Evolutionary conservation across 2,113 vertebrate genomes (phyloP).

Genomic region (Brienomyrus longianalis): DNA sequence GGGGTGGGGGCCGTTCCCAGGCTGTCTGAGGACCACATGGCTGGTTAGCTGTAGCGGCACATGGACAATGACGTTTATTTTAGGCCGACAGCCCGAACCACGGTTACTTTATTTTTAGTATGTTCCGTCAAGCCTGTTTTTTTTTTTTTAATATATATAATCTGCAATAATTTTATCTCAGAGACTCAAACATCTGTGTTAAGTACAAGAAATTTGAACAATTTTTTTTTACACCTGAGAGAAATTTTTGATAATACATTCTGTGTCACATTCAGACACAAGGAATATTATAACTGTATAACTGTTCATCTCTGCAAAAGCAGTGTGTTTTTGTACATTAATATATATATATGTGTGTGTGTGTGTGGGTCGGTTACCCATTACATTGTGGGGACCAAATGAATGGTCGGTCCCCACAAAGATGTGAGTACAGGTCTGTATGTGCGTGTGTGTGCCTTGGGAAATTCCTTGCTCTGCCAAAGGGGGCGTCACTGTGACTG

Average conservation of each 20-base stretch:
- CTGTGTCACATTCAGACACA: not conserved
- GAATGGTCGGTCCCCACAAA: not conserved
- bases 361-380: no score
- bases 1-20: not conserved
- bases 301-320: not conserved
- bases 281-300: not conserved
- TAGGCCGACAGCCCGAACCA: not conserved
- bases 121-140: not conserved
- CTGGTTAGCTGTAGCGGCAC: not conserved
- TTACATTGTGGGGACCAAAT: not conserved
- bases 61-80: not conserved
- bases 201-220: not conserved
- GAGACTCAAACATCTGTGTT: not conserved
- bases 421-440: not conserved
- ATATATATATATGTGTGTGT: no score
- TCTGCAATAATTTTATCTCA: not conserved
- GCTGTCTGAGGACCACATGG: not conserved
- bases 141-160: not conserved
- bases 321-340: not conserved
- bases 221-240: not conserved
- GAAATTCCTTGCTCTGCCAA: not conserved
- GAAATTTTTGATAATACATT: not conserved
- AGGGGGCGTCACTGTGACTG: not conserved
- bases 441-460: constrained; percentile 13
- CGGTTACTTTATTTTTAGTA: not conserved